Evolutionary conservation across 2,113 vertebrate species (phyloP), one percentile per base, ranked within the genome.

Genomic region (Indri indri): DNA sequence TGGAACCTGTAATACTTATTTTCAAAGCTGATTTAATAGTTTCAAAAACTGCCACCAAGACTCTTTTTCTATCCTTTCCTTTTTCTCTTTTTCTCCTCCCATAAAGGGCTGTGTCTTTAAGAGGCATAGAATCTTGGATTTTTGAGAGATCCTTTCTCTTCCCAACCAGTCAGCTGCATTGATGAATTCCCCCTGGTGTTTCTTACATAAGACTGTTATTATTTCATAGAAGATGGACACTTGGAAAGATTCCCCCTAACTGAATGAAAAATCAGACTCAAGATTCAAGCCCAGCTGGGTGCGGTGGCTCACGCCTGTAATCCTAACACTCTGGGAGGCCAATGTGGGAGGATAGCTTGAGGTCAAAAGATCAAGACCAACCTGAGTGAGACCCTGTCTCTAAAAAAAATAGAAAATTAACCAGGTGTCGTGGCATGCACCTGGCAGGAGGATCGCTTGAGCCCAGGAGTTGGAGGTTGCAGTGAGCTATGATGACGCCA

Each of bases 191-290:
- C 87, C 40, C 27, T 83, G 74, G 32, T 32, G 23, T 54, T 84
- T 84, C 45, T 84, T 32, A 81, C 42, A 30, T 80, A 68, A 90
- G 50, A 61, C 20, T n/a, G 27, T 82, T 85, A 68, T 47, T 52
- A 86, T 90, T 93, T 80, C 63, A 79, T 34, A 54, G 81, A 91
- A 66, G 61, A 90, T 84, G 87, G 37, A 81, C 40, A 79, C 30
- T 34, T 87, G 59, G 52, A 45, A 89, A 85, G 92, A 66, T 47
- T 34, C 6, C 10, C 2, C 25, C 18, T 13, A 83, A 84, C n/a
- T 52, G 47, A 90, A 54, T 54, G 79, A 71, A 90, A 96, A 95
- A 65, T 83, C 63, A 94, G 50, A 59, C 42, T 97, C 14, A 73
- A 79, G 54, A 40, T 70, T 93, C 82, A 84, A 70, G 89, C 45